Percentiles rank a stretch among this genome's conserved stretches.
These are phyloP conservation scores for Adelphocoris suturalis DNA, from an alignment of 2,888 invertebrate species.

Conservation along the genomic window DNA sequence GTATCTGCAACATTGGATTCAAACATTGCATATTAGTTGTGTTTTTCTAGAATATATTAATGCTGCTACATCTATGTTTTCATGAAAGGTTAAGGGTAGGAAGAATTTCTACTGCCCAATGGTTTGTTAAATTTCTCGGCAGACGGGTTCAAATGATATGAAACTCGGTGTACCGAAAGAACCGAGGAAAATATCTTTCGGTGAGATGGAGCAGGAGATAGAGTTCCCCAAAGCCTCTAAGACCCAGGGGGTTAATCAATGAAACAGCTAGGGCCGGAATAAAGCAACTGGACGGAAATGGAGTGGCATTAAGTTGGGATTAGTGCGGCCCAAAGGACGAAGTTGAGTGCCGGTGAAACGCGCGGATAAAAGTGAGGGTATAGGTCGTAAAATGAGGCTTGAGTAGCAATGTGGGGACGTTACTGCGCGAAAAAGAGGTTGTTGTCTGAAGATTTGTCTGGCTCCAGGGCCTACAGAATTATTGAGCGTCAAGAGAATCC, in stretches of 20 bases:
- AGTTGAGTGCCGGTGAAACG: background rate
- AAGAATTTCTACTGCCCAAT: too few relatives aligned
- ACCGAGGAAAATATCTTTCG: too few relatives aligned
- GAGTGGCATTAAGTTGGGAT: background rate
- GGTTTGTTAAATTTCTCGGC: too few relatives aligned
- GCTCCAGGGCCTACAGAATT: too few relatives aligned
- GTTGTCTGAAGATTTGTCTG: background rate
- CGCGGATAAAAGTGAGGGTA: background rate
- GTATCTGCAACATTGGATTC: too few relatives aligned
- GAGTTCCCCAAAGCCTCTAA: background rate
- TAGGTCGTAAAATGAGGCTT: background rate
- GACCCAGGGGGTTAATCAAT: background rate
- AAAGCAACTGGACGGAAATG: background rate
- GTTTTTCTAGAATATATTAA: too few relatives aligned
- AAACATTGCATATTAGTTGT: too few relatives aligned
- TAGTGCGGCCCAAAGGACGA: slow-evolving; percentile 29
- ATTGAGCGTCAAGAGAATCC: too few relatives aligned
- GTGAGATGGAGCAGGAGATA: background rate
- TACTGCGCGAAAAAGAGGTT: background rate
- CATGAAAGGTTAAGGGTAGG: too few relatives aligned
- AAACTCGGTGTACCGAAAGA: too few relatives aligned
- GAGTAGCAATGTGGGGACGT: background rate
- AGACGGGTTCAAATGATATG: too few relatives aligned
- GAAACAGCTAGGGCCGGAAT: background rate
- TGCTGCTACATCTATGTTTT: too few relatives aligned